phyloP scores from a whole-genome alignment of 1,140 invertebrate genomes.

The Berghia stephanieae region DNA sequence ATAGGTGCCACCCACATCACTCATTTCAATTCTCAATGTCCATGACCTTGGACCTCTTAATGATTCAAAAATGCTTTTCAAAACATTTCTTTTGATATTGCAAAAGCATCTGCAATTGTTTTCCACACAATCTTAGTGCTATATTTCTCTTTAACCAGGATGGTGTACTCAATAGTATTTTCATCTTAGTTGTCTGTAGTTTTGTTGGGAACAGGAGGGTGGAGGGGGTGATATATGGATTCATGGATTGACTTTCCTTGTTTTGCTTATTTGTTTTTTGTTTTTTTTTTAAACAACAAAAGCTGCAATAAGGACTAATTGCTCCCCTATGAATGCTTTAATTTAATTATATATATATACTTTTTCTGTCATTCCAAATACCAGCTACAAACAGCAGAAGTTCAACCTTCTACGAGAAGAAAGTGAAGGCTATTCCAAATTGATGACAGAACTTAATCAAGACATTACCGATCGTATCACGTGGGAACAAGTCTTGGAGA shows the following conservation, averaged over 20 bases:
- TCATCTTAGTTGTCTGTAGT: too few relatives aligned
- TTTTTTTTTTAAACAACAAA: not conserved
- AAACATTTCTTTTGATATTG: not conserved
- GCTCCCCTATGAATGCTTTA: too few relatives aligned
- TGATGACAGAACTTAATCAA: slow-evolving; percentile 95
- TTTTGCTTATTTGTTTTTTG: not conserved
- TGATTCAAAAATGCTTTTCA: not conserved
- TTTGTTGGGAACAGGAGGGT: not conserved
- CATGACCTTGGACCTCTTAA: not conserved
- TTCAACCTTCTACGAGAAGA: slow-evolving; percentile 99
- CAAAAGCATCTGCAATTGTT: too few relatives aligned
- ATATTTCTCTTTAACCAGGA: too few relatives aligned
- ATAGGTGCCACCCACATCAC: not conserved
- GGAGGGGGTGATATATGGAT: not conserved
- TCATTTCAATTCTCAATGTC: not conserved
- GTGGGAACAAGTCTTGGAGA: slow-evolving; percentile 66
- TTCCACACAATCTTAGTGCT: too few relatives aligned
- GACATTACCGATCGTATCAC: slow-evolving; percentile 56
- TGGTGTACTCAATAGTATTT: too few relatives aligned
- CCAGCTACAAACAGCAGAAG: slow-evolving; percentile 97
- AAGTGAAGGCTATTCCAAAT: slow-evolving; percentile 98
- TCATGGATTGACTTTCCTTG: not conserved
- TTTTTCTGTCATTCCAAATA: slow-evolving; percentile 22
- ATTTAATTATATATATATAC: not conserved
- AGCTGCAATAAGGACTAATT: not conserved